Base-by-base conservation (phyloP, 2,888 invertebrate species). In the Pyrrhosoma nymphula region DNA sequence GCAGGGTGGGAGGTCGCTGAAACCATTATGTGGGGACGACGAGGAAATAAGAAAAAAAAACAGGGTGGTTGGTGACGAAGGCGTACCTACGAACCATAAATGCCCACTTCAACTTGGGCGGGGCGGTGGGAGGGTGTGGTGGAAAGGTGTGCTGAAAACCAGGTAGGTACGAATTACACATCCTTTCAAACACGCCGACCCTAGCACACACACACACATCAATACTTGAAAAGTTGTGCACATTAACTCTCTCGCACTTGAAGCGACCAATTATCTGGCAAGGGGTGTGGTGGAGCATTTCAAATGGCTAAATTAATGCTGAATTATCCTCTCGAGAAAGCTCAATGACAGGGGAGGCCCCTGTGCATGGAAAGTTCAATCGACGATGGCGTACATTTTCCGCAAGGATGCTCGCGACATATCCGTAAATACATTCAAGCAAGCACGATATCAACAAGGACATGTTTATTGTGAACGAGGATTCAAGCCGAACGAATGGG, bases 171-270 rank as follows among this genome's bases (percentile, higher is more conserved):
- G 82, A 82, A 82, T 35, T 30, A 23, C n/a, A 12, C 20, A 0
- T 16, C 16, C 35, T 82, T 30, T 35, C 30, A 82, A 35, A 35
- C 82, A 35, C 26, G 82, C 82, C 35, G 30, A 82, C 30, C 35
- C 82, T 35, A 82, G 35, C 8, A 35, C 82, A 35, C 82, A 12
- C 8, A 35, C 82, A 35, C 82, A 12, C 35, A 35, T 82, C 30
- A 16, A 47, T 4, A 30, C 82, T 82, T 35, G 30, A 82, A 20
- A 69, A 82, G 30, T 35, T 82, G 82, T 26, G 35, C 30, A 82
- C 82, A 69, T 69, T 69, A 69, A 26, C 69, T 69, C 69, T 82
- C 12, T 82, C 69, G 69, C 82, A 35, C 82, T 82, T n/a, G 82
- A 14, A 35, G 30, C 82, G 35, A 14, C n/a, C 82, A 14, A 30